Evolutionary conservation across 2,113 vertebrate genomes (phyloP).

Genomic region (Salvelinus namaycush): DNA sequence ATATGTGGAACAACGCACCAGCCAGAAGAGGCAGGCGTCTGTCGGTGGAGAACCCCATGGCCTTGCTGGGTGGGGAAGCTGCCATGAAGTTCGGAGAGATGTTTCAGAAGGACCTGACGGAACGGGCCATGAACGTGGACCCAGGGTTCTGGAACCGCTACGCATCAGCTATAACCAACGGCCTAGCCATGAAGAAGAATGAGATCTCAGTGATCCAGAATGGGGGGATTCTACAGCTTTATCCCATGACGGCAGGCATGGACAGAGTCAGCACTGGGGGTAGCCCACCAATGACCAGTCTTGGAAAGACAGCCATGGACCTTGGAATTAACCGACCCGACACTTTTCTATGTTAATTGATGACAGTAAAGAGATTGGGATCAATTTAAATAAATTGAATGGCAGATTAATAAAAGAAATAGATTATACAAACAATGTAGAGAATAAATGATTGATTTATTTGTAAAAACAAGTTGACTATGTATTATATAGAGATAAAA

Average conservation of each 20-base stretch:
- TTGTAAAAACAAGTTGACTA: slow-evolving; percentile 61
- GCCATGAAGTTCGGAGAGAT: slow-evolving; percentile 91
- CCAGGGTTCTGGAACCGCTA: slow-evolving; percentile 96
- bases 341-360: slow-evolving; percentile 94
- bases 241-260: slow-evolving; percentile 83
- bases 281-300: slow-evolving; percentile 77
- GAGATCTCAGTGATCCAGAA: slow-evolving; percentile 99
- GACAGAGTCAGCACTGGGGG: slow-evolving; percentile 81
- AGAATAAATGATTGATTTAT: slow-evolving; percentile 60
- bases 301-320: slow-evolving; percentile 87
- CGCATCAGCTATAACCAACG: slow-evolving; percentile 90
- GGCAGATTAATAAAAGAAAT: slow-evolving; percentile 39
- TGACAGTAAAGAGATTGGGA: slow-evolving; percentile 95
- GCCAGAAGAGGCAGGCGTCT: slow-evolving; percentile 91
- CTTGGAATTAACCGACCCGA: slow-evolving; percentile 82
- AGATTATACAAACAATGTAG: slow-evolving; percentile 69
- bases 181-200: slow-evolving; percentile 95
- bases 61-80: slow-evolving; percentile 85
- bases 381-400: slow-evolving; percentile 78
- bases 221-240: slow-evolving; percentile 87
- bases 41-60: slow-evolving; percentile 95
- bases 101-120: slow-evolving; percentile 95
- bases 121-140: slow-evolving; percentile 92
- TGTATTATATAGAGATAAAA: slow-evolving; percentile 54
- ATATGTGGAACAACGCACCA: slow-evolving; percentile 98